phyloP scores from a whole-genome alignment of 1,140 invertebrate genomes.

The Arion vulgaris region DNA sequence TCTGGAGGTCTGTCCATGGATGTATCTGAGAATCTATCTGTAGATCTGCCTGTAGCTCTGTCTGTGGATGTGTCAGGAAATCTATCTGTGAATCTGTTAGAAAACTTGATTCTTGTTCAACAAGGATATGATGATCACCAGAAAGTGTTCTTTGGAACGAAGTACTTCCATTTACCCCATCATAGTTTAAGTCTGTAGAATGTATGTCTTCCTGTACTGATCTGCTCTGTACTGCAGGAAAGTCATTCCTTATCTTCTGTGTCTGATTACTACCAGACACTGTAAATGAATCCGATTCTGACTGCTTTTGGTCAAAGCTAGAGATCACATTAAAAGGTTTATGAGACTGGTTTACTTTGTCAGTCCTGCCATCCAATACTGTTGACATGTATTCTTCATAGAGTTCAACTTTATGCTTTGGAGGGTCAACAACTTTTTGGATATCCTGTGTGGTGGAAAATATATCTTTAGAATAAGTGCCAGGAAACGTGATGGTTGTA shows the following conservation, averaged over 20 bases:
- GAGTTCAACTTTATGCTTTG: constrained; percentile 50
- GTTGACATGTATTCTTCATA: background rate
- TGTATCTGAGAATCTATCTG: too few relatives aligned
- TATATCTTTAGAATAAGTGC: constrained; percentile 82
- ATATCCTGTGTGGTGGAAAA: constrained; percentile 79
- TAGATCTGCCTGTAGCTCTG: too few relatives aligned
- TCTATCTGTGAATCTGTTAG: background rate
- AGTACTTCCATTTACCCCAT: background rate
- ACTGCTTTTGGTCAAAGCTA: background rate
- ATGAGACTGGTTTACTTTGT: background rate
- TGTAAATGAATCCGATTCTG: background rate
- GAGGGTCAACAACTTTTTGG: constrained; percentile 81
- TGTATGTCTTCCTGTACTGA: background rate
- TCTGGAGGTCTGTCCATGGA: too few relatives aligned
- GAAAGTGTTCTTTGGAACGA: background rate
- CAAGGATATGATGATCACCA: background rate
- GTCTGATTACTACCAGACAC: background rate
- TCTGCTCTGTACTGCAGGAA: background rate
- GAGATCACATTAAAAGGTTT: background rate
- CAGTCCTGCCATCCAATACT: background rate
- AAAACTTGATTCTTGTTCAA: background rate
- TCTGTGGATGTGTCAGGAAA: too few relatives aligned
- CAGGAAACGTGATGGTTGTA: constrained; percentile 78
- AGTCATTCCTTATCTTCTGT: background rate
- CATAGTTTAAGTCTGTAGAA: background rate